A percentile compares a stretch with the other conserved stretches of the same genome.
These are phyloP conservation scores for Triplophysa yarkandensis DNA, from an alignment of 2,797 vertebrate species.

Conservation along the genomic window DNA sequence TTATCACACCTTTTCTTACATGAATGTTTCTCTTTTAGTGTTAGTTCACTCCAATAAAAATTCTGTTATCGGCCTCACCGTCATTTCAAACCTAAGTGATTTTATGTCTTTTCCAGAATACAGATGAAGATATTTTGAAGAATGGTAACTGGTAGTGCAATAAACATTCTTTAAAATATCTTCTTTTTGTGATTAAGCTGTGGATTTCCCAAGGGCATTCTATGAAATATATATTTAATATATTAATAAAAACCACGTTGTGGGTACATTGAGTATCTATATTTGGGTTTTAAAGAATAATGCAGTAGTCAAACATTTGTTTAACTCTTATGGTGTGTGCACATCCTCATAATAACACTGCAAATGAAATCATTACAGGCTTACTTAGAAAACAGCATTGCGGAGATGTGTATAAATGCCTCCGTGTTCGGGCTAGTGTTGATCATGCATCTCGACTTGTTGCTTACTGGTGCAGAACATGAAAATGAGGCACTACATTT, in stretches of 20 bases:
- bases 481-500: slow-evolving; percentile 38
- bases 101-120: too few relatives aligned
- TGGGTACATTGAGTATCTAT: not conserved
- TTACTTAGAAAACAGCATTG: too few relatives aligned
- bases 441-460: slow-evolving; percentile 37
- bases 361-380: slow-evolving; percentile 42
- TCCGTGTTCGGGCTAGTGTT: slow-evolving; percentile 11
- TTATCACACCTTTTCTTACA: not conserved
- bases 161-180: too few relatives aligned
- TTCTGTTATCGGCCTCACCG: too few relatives aligned
- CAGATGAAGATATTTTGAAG: too few relatives aligned
- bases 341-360: slow-evolving; percentile 21
- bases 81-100: too few relatives aligned
- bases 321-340: slow-evolving; percentile 2
- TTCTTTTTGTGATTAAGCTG: too few relatives aligned
- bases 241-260: not conserved
- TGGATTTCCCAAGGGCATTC: not conserved
- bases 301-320: slow-evolving; percentile 1
- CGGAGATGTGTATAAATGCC: slow-evolving; percentile 20
- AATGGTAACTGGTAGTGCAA: too few relatives aligned
- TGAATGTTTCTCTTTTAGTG: too few relatives aligned
- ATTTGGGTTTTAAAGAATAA: not conserved
- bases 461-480: slow-evolving; percentile 44
- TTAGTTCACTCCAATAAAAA: too few relatives aligned
- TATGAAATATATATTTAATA: not conserved